These are phyloP conservation scores for Oceanodroma tethys DNA, from an alignment of 2,113 vertebrate species.

Conservation along the genomic window DNA sequence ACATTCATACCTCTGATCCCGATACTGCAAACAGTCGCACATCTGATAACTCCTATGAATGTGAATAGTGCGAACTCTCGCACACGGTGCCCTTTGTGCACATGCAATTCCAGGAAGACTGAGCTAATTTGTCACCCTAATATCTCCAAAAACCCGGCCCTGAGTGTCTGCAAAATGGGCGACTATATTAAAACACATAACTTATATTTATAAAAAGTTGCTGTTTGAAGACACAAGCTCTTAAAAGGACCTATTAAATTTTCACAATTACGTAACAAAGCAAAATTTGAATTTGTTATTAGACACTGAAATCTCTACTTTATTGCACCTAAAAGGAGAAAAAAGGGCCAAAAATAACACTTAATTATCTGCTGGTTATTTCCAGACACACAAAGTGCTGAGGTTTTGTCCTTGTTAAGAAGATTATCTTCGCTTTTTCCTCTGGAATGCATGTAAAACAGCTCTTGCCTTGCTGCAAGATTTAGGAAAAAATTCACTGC, in stretches of 20 bases:
- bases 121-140: not conserved
- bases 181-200: not conserved
- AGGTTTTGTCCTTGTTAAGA: slow-evolving; percentile 75
- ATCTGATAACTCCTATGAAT: not conserved
- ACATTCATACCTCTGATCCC: not conserved
- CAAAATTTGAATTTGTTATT: not conserved
- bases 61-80: not conserved
- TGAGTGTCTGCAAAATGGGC: not conserved
- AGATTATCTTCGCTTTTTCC: slow-evolving; percentile 71
- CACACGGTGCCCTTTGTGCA: not conserved
- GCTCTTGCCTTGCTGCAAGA: slow-evolving; percentile 56
- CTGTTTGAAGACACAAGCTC: not conserved
- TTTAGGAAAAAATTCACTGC: slow-evolving; percentile 46
- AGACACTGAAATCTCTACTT: not conserved
- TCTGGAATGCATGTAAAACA: slow-evolving; percentile 76
- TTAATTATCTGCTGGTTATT: slow-evolving; percentile 67
- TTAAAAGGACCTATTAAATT: not conserved
- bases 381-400: slow-evolving; percentile 60
- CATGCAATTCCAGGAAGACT: not conserved
- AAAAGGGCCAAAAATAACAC: slow-evolving; percentile 49
- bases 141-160: not conserved
- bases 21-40: not conserved
- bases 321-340: slow-evolving; percentile 4
- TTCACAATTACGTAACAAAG: not conserved
- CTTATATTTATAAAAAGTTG: not conserved